Base-by-base conservation (phyloP, 2,888 invertebrate species). In the Abrostola triplasia region DNA sequence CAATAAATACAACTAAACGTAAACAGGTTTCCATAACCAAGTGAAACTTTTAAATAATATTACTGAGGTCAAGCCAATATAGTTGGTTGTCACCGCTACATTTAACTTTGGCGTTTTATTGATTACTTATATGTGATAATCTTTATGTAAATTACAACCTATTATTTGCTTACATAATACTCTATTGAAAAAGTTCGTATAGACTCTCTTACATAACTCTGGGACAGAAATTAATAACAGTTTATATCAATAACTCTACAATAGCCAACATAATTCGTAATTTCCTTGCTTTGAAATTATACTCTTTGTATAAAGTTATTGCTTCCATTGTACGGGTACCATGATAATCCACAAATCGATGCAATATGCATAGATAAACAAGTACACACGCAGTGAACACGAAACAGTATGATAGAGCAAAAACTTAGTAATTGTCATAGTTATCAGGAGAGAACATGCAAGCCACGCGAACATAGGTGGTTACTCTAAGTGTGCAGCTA, bases 401-500 rank as follows among this genome's bases (percentile, higher is more conserved):
- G 4, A 36, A 8, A 48, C 0, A 36, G 44, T 60, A 36, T 12
- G 36, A 7, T 24, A 24, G 24, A 41, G 24, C 24, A 48, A 52
- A 70, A 63, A 60, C 10, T 6, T 36, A 42, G 52, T 69, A 49
- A 54, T 51, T 52, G 38, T 38, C 57, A 38, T 54, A 11, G 52
- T 6, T 35, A 44, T 10, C 36, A 36, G 52, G 24, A 66, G 48
- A 60, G 36, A 67, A 61, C 13, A 52, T n/a, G 36, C 38, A 37
- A 55, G 49, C n/a, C n/a, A 41, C 48, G 55, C 8, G 12, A 60
- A 56, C 60, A 56, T 59, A 51, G n/a, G n/a, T 38, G 12, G 12
- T 36, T 42, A 68, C 41, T 68, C 51, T 47, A n/a, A 41, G 51
- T 70, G 64, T 42, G 56, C 64, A 68, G 24, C 70, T 44, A 50